These are phyloP conservation scores for Palloptera scutellata DNA, from an alignment of 2,888 invertebrate species.

Conservation along the genomic window DNA sequence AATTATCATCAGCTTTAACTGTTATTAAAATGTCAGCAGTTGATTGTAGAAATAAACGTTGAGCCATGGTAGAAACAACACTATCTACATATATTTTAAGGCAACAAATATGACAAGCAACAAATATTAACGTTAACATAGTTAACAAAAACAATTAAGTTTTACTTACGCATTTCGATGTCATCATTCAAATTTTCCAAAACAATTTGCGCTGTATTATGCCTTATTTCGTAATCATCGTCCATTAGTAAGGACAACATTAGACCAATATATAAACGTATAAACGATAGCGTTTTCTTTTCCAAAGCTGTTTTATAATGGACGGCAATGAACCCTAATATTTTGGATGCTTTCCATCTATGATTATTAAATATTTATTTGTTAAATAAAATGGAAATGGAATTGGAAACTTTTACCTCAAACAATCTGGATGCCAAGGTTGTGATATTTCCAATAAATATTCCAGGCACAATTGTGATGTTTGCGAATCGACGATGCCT, in stretches of 20 bases:
- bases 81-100: conserved; percentile 31
- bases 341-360: conserved; percentile 49
- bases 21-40: conserved; percentile 43
- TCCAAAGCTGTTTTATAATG: conserved; percentile 42
- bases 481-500: conserved; percentile 37
- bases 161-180: conserved; percentile 44
- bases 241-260: conserved; percentile 56
- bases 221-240: conserved; percentile 55
- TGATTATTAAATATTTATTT: conserved; percentile 4
- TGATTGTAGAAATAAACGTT: conserved; percentile 47
- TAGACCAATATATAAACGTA: conserved; percentile 49
- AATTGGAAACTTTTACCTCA: conserved; percentile 44
- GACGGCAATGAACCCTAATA: conserved; percentile 47
- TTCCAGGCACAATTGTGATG: conserved; percentile 46
- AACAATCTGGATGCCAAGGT: conserved; percentile 47
- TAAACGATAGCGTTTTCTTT: conserved; percentile 43
- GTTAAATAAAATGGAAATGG: not conserved
- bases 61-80: conserved; percentile 50
- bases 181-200: conserved; percentile 44
- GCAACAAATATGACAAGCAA: conserved; percentile 17
- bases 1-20: conserved; percentile 41
- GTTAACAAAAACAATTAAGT: conserved; percentile 14
- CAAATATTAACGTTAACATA: not conserved
- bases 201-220: conserved; percentile 49
- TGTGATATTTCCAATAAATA: conserved; percentile 49